Evolutionary conservation across 1,140 invertebrate genomes (phyloP), one percentile per base, ranked within the genome.

Genomic region (Pissodes strobi): DNA sequence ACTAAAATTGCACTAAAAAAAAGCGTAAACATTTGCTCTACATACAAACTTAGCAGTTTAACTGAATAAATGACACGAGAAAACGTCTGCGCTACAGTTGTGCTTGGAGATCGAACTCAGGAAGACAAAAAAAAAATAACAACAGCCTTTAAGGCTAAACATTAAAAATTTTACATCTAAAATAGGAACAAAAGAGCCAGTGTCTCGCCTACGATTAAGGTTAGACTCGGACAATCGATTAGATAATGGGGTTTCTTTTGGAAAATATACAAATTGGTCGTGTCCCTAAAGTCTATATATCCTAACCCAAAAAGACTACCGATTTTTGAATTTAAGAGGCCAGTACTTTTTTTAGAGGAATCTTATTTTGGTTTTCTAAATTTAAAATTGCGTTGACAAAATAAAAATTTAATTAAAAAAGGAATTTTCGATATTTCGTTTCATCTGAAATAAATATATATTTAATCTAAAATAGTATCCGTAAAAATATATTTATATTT

Each of bases 91-190:
- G 63, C 67, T 69, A 69, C 63, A 67, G 21, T 71, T 71, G 71
- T 73, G 71, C 69, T 67, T 64, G 55, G 71, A 73, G 69, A 73
- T 69, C 64, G 57, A 65, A 67, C 64, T 65, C 67, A 74, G 72
- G 72, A 74, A 74, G 70, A 73, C 69, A 27, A 52, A 30, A 67
- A 72, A 69, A 56, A 59, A 62, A 68, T 60, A 67, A 64, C 61
- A 58, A 68, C 30, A 56, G 66, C 68, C 69, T 64, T 68, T 60
- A 13, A 66, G 69, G 69, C 70, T 58, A 64, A 38, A 55, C 52
- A 13, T 39, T 51, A 63, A 60, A 52, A 66, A 48, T 46, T 45
- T 45, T 45, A 45, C 41, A 45, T 45, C 41, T 45, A 56, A 37
- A 51, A 61, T 49, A 61, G 58, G 58, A 61, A 61, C 58, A 51